Base-by-base conservation (phyloP, 2,888 invertebrate genomes). In the Hydraecia micacea region DNA sequence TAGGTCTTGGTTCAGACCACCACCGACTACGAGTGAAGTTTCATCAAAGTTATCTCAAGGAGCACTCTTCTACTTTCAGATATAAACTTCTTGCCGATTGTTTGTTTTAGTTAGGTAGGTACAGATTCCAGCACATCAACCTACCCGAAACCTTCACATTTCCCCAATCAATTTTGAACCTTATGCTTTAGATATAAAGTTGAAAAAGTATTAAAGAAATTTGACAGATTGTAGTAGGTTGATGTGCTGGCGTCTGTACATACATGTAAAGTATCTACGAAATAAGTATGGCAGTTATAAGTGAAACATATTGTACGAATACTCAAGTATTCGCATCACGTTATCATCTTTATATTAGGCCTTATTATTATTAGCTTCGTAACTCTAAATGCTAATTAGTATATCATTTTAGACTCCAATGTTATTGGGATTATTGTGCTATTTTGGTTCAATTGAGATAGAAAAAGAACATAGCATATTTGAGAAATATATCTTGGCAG, bases 21-120 rank as follows among this genome's bases (percentile, higher is more conserved):
- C 42, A 39, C 42, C 32, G n/a, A 39, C 32, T 58, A 21, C 0
- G 36, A 42, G 36, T 42, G 39, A 83, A 74, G 25, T 86, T 86
- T 65, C 71, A 69, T 77, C 70, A 68, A 77, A 83, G 71, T 84
- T 83, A 83, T 72, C 55, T 83, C 52, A 49, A 65, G 32, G 18
- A 85, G 62, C 65, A 62, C 66, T 85, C 71, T 72, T 65, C 55
- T 60, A n/a, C 70, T 82, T 52, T 42, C 49, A 32, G 42, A 67
- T 39, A 63, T 67, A 49, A 83, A 36, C 18, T 76, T 62, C 4
- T 28, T 21, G 28, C 49, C 7, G 36, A 67, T 67, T 66, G 69
- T 77, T 76, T 72, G 18, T 68, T 58, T 79, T 66, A 65, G 13
- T 15, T 63, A 66, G 28, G 21, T 21, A n/a, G n/a, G n/a, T n/a